Evolutionary conservation across 2,113 vertebrate species (phyloP).

Genomic region (Desmodus rotundus): DNA sequence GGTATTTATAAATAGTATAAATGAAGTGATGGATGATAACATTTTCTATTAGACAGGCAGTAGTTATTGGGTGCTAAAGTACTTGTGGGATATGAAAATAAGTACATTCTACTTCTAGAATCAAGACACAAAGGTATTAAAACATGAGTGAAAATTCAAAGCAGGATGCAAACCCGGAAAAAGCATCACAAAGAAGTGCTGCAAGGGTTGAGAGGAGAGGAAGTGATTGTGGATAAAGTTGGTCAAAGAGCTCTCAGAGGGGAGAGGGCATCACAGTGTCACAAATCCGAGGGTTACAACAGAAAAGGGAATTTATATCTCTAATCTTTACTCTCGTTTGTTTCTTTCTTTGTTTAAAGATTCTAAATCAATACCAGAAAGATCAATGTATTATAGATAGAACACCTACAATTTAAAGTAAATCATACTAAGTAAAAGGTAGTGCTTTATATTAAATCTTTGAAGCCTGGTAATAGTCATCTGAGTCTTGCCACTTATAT

Average conservation of each 20-base stretch:
- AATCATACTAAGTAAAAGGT: not conserved
- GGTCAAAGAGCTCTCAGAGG: not conserved
- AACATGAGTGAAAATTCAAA: constrained; percentile 28
- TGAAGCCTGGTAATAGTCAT: not conserved
- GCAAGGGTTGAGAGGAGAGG: not conserved
- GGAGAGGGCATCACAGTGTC: not conserved
- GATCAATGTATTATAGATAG: not conserved
- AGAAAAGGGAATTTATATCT: not conserved
- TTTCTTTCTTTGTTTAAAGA: not conserved
- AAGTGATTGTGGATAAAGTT: not conserved
- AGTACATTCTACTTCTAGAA: not conserved
- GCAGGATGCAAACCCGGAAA: not conserved
- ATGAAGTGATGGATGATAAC: constrained; percentile 29
- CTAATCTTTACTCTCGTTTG: not conserved
- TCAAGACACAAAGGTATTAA: not conserved
- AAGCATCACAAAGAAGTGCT: not conserved
- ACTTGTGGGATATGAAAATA: constrained; percentile 20
- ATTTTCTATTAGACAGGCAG: constrained; percentile 41
- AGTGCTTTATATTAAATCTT: not conserved
- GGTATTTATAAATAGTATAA: constrained; percentile 36
- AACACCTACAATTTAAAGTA: not conserved
- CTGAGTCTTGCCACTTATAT: not conserved
- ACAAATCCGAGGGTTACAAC: not conserved
- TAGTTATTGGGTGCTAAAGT: constrained; percentile 50
- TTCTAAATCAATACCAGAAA: not conserved